Base-by-base conservation (phyloP, 2,797 vertebrate species). In the Cyprinella venusta region DNA sequence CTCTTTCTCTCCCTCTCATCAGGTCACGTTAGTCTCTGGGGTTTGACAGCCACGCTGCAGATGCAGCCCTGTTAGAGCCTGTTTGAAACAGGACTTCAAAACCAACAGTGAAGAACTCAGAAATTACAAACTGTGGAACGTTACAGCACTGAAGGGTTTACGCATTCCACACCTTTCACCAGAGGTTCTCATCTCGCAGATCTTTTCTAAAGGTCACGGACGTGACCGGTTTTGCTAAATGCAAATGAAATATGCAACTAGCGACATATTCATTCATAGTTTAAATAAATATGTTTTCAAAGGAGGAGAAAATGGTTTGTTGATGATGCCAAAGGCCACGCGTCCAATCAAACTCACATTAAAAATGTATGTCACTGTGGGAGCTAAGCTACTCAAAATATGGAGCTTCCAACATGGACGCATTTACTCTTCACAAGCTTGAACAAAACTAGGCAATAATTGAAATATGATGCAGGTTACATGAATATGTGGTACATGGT, bases 1-100 rank as follows among this genome's bases (percentile, higher is more conserved):
- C 40, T 33, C 71, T 36, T 54, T 40, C 24, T 70, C 30, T 80
- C 24, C n/a, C 74, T 70, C 68, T 79, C 70, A 82, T 87, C 85
- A 82, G 84, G 81, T 82, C 86, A 84, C 15, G 63, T 84, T 88
- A 84, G 84, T 69, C 80, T 85, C 82, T 76, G 38, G 59, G 76
- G 65, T 68, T 68, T 79, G 79, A 84, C 83, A 82, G 84, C 21
- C 48, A 65, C 19, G n/a, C 48, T 77, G 36, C 78, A 80, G 38
- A 61, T 76, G 45, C 18, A 71, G 75, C 65, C 71, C 81, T 67
- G 81, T 65, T 52, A 61, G 56, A 74, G 54, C 40, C 48, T 15
- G n/a, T 69, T 64, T 69, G 19, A 77, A 36, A 67, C 21, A 59
- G 26, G 67, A 54, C 72, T 81, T 40, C 42, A 76, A 36, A 63